These are phyloP conservation scores for Labrus mixtus DNA, from an alignment of 2,113 vertebrate genomes.

Conservation along the genomic window DNA sequence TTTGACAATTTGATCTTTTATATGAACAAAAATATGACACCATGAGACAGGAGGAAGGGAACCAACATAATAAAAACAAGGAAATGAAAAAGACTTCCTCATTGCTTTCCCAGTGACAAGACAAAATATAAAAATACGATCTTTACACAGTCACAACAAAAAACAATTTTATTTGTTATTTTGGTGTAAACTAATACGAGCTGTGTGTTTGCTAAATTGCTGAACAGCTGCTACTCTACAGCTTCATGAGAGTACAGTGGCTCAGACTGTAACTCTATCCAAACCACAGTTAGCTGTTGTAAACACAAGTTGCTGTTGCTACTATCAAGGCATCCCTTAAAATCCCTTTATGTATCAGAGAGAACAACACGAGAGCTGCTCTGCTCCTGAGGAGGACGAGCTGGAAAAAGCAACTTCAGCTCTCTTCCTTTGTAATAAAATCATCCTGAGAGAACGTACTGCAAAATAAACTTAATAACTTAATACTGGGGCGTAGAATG, in stretches of 20 bases:
- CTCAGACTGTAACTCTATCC: slow-evolving; percentile 26
- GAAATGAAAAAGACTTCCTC: not conserved
- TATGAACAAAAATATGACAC: not conserved
- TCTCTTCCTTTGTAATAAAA: not conserved
- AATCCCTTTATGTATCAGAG: not conserved
- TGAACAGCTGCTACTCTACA: slow-evolving; percentile 24
- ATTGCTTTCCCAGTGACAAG: not conserved
- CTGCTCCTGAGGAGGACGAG: slow-evolving; percentile 7
- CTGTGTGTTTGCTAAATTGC: not conserved
- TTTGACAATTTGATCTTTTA: not conserved
- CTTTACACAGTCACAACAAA: not conserved
- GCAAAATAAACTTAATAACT: not conserved
- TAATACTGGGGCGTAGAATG: not conserved
- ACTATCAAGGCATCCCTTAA: slow-evolving; percentile 5
- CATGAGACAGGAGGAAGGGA: not conserved
- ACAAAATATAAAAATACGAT: not conserved
- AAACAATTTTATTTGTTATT: not conserved
- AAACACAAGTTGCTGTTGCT: slow-evolving; percentile 29
- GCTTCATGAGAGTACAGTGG: not conserved
- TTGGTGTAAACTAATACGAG: slow-evolving; percentile 3
- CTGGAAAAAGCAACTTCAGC: not conserved
- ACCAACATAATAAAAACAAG: not conserved
- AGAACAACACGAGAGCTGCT: not conserved
- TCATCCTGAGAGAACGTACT: slow-evolving; percentile 24
- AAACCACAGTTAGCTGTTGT: slow-evolving; percentile 11